Evolutionary conservation across 2,113 vertebrate genomes (phyloP), one percentile per base, ranked within the genome.

Genomic region (Platichthys flesus): DNA sequence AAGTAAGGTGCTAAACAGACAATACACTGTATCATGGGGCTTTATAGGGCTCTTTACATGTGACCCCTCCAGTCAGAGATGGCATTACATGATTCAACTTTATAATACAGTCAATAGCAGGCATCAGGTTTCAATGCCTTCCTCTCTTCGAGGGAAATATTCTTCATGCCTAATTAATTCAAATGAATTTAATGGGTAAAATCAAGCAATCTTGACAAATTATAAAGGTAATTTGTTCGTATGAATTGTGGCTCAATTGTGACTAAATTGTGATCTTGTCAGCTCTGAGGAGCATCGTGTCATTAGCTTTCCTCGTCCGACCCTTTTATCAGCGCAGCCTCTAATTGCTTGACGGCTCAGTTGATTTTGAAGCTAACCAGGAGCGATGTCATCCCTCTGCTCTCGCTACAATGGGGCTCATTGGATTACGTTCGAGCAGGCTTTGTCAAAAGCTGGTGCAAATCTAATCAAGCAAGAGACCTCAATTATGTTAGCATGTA

Each of bases 361-460:
- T 64, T 75, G 71, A 75, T 74, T 80, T 24, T 85, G 74, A 90
- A 69, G 77, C 76, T 88, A 88, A 91, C 76, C 71, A 79, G 69
- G 68, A 86, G 78, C 74, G 85, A 89, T 88, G 86, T 84, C 79
- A 66, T 85, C 85, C 73, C 68, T 72, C 40, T 1, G 71, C 79
- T 74, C 56, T 8, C 31, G 49, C 85, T 45, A 90, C 90, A 90
- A 91, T 88, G 84, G 84, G 16, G 35, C 84, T 91, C 78, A 91
- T 90, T 92, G 90, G 90, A 93, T 93, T 91, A 91, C 24, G 74
- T 90, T 89, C 78, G 85, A 90, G 79, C 88, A 86, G 75, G 90
- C 90, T 92, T 91, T 90, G 90, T 91, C 88, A 88, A 89, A 90
- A 92, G 91, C 90, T 92, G 90, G 18, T 42, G 47, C 86, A 90